A percentile compares a stretch with the other conserved stretches of the same genome.
phyloP scores from a whole-genome alignment of 1,140 invertebrate species.

The Microplitis mediator region DNA sequence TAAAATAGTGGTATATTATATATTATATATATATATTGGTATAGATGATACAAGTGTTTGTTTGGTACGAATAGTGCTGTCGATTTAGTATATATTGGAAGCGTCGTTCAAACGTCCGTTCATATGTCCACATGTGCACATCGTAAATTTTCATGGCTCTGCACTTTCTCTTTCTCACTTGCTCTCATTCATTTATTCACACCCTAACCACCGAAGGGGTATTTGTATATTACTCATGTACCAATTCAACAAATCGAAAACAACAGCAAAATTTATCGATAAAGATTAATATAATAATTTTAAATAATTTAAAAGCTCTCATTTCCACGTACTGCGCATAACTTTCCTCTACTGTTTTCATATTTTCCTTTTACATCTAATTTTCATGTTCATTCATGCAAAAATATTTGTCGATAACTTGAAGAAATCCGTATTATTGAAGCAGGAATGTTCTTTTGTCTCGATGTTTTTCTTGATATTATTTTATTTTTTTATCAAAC shows the following conservation, averaged over 20 bases:
- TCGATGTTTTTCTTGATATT: too few relatives aligned
- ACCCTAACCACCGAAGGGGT: too few relatives aligned
- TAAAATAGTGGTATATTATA: neutral
- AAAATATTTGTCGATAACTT: too few relatives aligned
- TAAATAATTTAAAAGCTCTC: neutral
- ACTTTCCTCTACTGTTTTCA: too few relatives aligned
- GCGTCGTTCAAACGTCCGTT: slow-evolving; percentile 1
- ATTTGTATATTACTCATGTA: neutral
- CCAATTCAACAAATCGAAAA: neutral
- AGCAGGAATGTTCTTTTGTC: too few relatives aligned
- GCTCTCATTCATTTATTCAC: too few relatives aligned
- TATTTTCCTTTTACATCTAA: too few relatives aligned
- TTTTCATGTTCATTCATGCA: too few relatives aligned
- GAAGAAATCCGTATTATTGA: too few relatives aligned
- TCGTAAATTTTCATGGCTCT: neutral
- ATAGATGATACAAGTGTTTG: neutral
- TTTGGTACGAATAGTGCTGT: neutral
- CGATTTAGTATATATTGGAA: neutral
- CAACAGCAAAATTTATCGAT: slow-evolving; percentile 1
- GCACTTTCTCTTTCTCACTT: neutral
- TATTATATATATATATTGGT: too few relatives aligned
- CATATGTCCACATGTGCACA: neutral
- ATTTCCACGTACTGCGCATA: too few relatives aligned
- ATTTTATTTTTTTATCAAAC: too few relatives aligned
- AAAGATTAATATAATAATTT: neutral